Evolutionary conservation across 2,797 vertebrate species (phyloP).

Genomic region (Falco naumanni): DNA sequence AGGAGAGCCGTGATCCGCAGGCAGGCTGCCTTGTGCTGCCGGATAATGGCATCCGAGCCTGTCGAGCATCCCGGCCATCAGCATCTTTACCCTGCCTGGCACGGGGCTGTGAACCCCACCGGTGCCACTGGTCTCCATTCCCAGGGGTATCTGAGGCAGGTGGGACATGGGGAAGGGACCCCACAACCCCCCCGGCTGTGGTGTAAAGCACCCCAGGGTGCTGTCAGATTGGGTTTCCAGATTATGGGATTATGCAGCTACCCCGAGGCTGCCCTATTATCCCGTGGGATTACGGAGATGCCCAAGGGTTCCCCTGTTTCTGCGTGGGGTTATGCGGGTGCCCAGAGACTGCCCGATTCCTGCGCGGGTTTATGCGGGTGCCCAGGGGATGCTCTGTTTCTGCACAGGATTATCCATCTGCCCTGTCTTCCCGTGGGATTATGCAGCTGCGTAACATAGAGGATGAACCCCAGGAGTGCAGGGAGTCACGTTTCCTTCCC

Average conservation of each 20-base stretch:
- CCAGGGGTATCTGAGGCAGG: fast-evolving
- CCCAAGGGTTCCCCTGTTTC: background rate
- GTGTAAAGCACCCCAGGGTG: background rate
- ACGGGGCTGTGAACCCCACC: fast-evolving
- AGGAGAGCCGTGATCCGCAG: constrained; percentile 94
- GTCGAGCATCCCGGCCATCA: background rate
- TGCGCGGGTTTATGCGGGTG: background rate
- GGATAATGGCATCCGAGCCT: constrained; percentile 97
- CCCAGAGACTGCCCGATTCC: background rate
- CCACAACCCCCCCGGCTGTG: background rate
- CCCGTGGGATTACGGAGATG: background rate
- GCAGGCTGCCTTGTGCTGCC: constrained; percentile 98
- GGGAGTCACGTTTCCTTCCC: fast-evolving
- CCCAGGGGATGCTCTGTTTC: too few species aligned
- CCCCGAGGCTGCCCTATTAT: background rate
- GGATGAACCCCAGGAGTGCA: fast-evolving
- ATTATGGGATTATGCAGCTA: background rate
- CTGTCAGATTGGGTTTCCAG: background rate
- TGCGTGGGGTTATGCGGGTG: background rate
- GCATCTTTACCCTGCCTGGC: fast-evolving
- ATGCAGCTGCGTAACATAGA: background rate
- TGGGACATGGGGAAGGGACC: fast-evolving
- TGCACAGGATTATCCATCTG: too few species aligned
- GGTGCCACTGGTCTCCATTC: fast-evolving
- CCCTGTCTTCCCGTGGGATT: fast-evolving